Evolutionary conservation across 2,888 invertebrate genomes (phyloP), one percentile per base, ranked within the genome.

Genomic region (Drosophila recens): DNA sequence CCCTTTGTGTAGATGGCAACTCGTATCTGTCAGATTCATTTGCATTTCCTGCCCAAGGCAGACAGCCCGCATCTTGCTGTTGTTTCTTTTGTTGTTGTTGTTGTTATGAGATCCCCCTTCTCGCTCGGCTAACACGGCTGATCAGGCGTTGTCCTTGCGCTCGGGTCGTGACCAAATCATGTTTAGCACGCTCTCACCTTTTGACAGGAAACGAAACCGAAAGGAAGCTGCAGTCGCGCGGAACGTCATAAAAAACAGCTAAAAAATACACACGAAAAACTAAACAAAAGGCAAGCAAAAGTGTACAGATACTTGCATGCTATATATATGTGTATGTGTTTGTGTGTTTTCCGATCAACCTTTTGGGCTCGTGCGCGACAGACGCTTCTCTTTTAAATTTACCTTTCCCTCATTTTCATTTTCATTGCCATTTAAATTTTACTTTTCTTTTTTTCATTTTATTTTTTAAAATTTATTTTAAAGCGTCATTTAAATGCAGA

Each of bases 401-500:
- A 1, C 34, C 11, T 20, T 40, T 30, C n/a, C 30, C 49, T 54
- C 79, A 59, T 63, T 65, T 79, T 49, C 57, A 40, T 75, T 82
- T 70, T 46, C 52, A 48, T 71, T 70, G 56, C 49, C 61, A 38
- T 75, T 82, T 70, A 43, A 52, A 48, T 68, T 70, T 61, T 59
- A 48, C 51, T 20, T 43, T 43, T 62, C 30, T 30, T 49, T 30
- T 42, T 48, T 72, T 57, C 20, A 2, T 20, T 2, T 20, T 13
- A 5, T 36, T 9, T 13, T 34, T 20, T 6, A 42, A 70, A 52
- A 49, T 48, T 53, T 67, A 65, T 81, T 66, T 68, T 65, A 78
- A 82, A 70, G 74, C 90, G 70, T 85, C 89, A 90, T 85, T 85
- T 90, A 89, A 86, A 85, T 85, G 89, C 90, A 88, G 72, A 71